Evolutionary conservation across 2,113 vertebrate species (phyloP).

Genomic region (Melanocharis versteri): DNA sequence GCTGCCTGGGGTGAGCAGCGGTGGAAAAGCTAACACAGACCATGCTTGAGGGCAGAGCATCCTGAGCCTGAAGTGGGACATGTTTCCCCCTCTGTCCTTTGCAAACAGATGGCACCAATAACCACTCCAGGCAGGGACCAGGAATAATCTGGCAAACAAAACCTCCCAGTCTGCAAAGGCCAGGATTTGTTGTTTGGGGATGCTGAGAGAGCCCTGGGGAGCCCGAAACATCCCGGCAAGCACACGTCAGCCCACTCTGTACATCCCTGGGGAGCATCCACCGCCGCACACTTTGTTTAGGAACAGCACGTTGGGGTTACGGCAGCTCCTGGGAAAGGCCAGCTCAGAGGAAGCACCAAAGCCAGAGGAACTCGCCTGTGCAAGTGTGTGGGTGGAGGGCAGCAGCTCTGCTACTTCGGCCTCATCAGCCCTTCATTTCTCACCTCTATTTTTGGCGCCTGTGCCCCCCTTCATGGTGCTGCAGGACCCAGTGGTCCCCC

Average conservation of each 20-base stretch:
- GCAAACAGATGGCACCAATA: neutral
- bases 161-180: neutral
- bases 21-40: neutral
- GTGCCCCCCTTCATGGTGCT: neutral
- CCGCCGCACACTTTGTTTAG: neutral
- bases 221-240: neutral
- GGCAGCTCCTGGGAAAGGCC: conserved; percentile 53
- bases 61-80: neutral
- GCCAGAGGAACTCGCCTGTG: neutral
- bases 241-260: neutral
- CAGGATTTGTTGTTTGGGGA: neutral
- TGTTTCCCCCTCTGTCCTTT: neutral
- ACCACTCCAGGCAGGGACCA: neutral
- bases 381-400: neutral
- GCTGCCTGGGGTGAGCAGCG: neutral
- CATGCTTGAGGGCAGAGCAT: neutral
- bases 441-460: conserved; percentile 29
- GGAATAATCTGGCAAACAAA: neutral
- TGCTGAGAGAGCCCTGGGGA: neutral
- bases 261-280: neutral
- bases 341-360: neutral
- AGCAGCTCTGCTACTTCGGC: neutral
- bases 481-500: neutral
- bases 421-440: neutral
- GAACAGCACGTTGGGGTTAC: neutral